Conservation (phyloP, 2,113 vertebrate species). For the Gadus chalcogrammus region DNA sequence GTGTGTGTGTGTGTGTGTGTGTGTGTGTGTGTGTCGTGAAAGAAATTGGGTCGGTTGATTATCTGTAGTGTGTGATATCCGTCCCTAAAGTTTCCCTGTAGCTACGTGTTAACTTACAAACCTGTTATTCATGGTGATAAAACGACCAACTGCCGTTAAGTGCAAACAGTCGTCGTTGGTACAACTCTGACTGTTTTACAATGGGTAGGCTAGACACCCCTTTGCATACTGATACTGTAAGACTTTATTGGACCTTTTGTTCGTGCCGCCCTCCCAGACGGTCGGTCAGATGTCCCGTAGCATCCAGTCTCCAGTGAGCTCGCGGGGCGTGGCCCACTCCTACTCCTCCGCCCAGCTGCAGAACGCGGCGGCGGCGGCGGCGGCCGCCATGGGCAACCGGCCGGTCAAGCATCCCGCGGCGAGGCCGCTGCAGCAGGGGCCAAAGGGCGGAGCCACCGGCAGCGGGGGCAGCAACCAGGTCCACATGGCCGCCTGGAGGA, state of each 20-base stretch:
- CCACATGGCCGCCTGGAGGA: conserved; percentile 86
- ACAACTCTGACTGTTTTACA: too few species aligned
- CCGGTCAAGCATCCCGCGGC: conserved; percentile 84
- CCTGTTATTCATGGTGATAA: too few species aligned
- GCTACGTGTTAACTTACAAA: too few species aligned
- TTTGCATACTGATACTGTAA: too few species aligned
- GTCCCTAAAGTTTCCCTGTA: too few species aligned
- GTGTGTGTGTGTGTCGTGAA: too few species aligned
- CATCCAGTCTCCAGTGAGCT: conserved; percentile 64
- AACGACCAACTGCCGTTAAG: too few species aligned
- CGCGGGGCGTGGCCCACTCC: conserved; percentile 79
- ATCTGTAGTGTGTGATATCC: too few species aligned
- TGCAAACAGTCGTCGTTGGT: too few species aligned
- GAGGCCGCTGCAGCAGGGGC: conserved; percentile 70
- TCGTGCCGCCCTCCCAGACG: conserved; percentile 51
- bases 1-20: too few species aligned
- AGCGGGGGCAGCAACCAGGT: conserved; percentile 70
- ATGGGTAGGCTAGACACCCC: neutral
- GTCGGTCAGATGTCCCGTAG: conserved; percentile 81
- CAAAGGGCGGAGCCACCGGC: conserved; percentile 73
- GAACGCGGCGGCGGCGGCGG: conserved; percentile 76
- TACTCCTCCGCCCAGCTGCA: conserved; percentile 88
- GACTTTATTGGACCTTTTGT: too few species aligned
- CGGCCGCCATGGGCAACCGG: conserved; percentile 80
- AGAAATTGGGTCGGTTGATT: too few species aligned